phyloP scores from a whole-genome alignment of 2,113 vertebrate species.

The Mohoua ochrocephala region DNA sequence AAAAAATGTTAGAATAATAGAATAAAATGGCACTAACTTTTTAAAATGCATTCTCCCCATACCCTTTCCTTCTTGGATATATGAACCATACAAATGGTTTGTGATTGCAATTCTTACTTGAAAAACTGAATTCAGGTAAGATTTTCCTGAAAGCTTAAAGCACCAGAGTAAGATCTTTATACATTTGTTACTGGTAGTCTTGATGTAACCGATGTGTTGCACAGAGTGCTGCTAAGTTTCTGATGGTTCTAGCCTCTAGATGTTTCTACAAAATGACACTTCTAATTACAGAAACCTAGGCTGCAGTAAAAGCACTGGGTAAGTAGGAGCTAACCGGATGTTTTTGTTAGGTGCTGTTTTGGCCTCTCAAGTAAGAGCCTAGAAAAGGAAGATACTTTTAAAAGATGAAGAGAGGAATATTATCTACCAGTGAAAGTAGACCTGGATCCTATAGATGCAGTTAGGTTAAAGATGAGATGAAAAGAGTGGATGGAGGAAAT shows the following conservation, averaged over 20 bases:
- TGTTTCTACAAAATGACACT: not conserved
- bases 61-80: not conserved
- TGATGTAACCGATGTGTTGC: not conserved
- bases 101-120: not conserved
- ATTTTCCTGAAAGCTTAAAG: not conserved
- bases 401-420: not conserved
- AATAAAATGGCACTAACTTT: not conserved
- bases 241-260: not conserved
- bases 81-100: not conserved
- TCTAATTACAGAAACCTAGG: not conserved
- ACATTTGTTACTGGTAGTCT: not conserved
- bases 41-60: not conserved
- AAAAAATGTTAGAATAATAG: not conserved
- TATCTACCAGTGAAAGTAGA: not conserved
- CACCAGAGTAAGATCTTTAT: not conserved
- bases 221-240: not conserved
- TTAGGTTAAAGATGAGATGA: not conserved
- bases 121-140: not conserved
- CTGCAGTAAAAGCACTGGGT: not conserved
- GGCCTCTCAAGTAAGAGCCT: not conserved
- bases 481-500: not conserved
- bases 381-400: not conserved
- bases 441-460: not conserved
- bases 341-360: not conserved
- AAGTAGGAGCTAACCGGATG: not conserved